Conservation (phyloP, 2,113 vertebrate genomes). For the Cairina moschata region DNA sequence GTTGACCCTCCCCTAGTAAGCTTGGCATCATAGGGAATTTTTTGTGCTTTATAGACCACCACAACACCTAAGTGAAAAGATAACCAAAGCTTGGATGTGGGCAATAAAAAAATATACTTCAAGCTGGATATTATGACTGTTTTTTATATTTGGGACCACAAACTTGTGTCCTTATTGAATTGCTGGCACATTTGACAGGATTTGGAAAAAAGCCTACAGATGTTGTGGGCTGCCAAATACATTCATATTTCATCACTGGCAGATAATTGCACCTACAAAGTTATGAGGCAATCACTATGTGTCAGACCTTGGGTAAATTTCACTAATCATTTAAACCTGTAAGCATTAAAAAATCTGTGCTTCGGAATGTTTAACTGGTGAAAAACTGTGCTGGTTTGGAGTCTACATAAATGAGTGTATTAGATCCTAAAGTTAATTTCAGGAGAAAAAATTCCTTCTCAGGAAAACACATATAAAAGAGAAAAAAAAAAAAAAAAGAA, state of each 20-base stretch:
- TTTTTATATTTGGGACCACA: not conserved
- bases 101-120: not conserved
- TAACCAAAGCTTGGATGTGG: not conserved
- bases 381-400: not conserved
- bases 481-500: not conserved
- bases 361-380: not conserved
- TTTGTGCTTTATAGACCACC: not conserved
- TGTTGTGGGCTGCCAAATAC: not conserved
- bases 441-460: not conserved
- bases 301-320: not conserved
- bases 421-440: not conserved
- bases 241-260: not conserved
- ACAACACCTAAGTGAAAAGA: not conserved
- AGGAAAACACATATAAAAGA: not conserved
- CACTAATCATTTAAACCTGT: not conserved
- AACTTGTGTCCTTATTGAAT: not conserved
- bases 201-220: not conserved
- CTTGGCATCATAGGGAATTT: not conserved
- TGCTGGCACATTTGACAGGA: not conserved
- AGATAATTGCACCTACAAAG: not conserved
- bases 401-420: not conserved
- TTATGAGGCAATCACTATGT: not conserved
- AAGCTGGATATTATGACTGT: not conserved
- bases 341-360: not conserved
- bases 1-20: not conserved